phyloP scores from a whole-genome alignment of 2,113 vertebrate species.

The Pimephales promelas region DNA sequence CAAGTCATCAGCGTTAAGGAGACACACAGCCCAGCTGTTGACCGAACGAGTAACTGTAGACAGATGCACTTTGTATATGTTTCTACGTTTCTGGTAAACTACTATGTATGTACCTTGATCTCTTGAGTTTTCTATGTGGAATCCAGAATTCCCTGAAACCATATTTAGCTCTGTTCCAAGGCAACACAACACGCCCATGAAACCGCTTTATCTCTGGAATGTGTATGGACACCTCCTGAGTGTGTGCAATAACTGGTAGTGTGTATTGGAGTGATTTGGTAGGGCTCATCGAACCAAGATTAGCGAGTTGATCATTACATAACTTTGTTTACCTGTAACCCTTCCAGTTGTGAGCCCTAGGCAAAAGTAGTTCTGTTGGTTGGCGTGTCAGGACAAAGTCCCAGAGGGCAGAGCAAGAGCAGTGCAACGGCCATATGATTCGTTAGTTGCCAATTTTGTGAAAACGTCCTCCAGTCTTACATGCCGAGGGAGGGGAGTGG shows the following conservation, averaged over 20 bases:
- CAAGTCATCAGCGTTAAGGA: not conserved
- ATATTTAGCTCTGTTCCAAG: not conserved
- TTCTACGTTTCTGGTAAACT: not conserved
- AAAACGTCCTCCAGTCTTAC: not conserved
- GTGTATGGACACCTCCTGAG: constrained; percentile 13
- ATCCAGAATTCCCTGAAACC: not conserved
- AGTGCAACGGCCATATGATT: not conserved
- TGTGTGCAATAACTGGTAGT: not conserved
- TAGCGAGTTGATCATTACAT: constrained; percentile 27
- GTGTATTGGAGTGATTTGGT: constrained; percentile 8
- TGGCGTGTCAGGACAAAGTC: constrained; percentile 46
- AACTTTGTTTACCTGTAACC: constrained; percentile 50
- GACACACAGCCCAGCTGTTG: not conserved
- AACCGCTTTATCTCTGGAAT: constrained; percentile 30
- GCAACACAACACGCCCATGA: not conserved
- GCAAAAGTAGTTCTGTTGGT: constrained; percentile 20
- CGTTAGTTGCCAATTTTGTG: not conserved
- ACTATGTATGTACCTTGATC: not conserved
- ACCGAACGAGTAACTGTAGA: not conserved
- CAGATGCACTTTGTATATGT: not conserved
- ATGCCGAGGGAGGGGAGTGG: not conserved
- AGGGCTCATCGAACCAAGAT: constrained; percentile 14
- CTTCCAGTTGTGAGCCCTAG: constrained; percentile 21
- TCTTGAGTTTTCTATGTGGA: not conserved
- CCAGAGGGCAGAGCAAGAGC: constrained; percentile 22